Base-by-base conservation (phyloP, 1,140 invertebrate genomes). In the Diachasma alloeum region DNA sequence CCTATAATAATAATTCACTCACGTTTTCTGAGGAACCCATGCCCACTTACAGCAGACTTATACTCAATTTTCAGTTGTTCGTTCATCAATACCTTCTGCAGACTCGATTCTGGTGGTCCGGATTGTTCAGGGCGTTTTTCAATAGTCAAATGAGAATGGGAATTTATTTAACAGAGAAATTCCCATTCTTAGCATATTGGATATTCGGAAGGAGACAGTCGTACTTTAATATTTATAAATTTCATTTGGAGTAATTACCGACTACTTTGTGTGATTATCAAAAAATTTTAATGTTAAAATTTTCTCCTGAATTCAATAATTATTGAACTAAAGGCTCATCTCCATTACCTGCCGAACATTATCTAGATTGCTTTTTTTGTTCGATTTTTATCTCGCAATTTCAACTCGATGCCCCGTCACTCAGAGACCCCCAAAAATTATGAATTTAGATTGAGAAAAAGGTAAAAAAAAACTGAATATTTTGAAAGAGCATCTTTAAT, bases 131-230 rank as follows among this genome's bases (percentile, higher is more conserved):
- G 0, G 75, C 78, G 0, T 75, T 87, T 26, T 85, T 91, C n/a
- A 92, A 92, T 69, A 72, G 73, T 36, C 75, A 85, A 39, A 89
- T 91, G 86, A 87, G 85, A 77, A 48, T 89, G 0, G 80, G 88
- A 0, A 82, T 91, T 17, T 88, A 83, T 42, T 59, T 89, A 0
- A 86, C 87, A 0, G 81, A 87, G 69, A 79, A 86, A 0, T 86
- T 84, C 39, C 89, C 90, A 0, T 84, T 86, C 17, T 75, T 90
- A 4, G 89, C 89, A 1, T 88, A 85, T 59, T 78, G 79, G 19
- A 66, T 22, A 0, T 90, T 82, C 42, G 90, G 90, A 6, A 76
- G 77, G 0, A 79, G 81, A 19, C 74, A 87, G 0, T 84, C 87
- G 5, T 78, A 84, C 4, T 81, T 87, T 1, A 80, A 87, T 36